Evolutionary conservation across 1,140 invertebrate genomes (phyloP).

Genomic region (Platorchestia sp.): DNA sequence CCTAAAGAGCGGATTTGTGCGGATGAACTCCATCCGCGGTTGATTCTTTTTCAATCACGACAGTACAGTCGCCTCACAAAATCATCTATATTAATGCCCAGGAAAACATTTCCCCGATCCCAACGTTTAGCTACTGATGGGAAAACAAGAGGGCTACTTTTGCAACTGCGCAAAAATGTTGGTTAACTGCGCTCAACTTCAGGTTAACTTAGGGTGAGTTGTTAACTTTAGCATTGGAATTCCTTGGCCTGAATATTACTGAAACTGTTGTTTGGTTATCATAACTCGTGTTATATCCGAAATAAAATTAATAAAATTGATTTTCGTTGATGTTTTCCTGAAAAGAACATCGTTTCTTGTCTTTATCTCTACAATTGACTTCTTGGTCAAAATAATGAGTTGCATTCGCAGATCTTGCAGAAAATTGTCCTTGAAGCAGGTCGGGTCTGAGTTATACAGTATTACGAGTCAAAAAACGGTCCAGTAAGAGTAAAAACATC

Average conservation of each 20-base stretch:
- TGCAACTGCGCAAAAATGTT: background rate
- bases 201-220: background rate
- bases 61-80: conserved; percentile 6
- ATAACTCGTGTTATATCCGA: background rate
- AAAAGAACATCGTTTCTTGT: background rate
- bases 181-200: background rate
- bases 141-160: background rate
- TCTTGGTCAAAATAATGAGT: background rate
- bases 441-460: no score
- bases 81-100: conserved; percentile 1
- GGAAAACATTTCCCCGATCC: background rate
- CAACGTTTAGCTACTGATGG: background rate
- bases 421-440: background rate
- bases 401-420: background rate
- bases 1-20: conserved; percentile 36
- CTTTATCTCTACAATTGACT: background rate
- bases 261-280: background rate
- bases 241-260: background rate
- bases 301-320: background rate
- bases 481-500: no score
- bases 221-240: background rate
- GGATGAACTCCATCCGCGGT: conserved; percentile 21
- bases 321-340: background rate
- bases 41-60: conserved; percentile 38
- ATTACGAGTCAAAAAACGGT: no score